Evolutionary conservation across 2,797 vertebrate genomes (phyloP).

Genomic region (Syngnathus rostellatus): DNA sequence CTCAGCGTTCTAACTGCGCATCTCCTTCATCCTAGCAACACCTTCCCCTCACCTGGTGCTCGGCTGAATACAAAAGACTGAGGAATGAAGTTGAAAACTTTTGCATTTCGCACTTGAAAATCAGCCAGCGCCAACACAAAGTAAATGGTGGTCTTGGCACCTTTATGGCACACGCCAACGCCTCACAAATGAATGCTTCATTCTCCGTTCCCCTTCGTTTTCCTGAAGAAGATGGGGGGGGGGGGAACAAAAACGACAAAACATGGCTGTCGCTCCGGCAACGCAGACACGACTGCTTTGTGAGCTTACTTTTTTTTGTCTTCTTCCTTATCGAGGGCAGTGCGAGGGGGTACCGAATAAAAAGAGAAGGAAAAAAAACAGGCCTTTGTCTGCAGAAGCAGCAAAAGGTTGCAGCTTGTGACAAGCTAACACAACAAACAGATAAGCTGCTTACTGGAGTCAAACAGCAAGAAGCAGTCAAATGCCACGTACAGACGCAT

Average conservation of each 20-base stretch:
- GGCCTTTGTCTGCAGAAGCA: constrained; percentile 56
- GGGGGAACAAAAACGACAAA: constrained; percentile 3
- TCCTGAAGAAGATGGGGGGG: no score
- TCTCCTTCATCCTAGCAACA: neutral
- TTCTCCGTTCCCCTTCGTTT: neutral
- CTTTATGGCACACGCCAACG: neutral
- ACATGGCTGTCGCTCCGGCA: constrained; percentile 47
- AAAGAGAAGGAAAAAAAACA: constrained; percentile 25
- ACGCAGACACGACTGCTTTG: constrained; percentile 46
- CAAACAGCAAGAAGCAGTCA: constrained; percentile 57
- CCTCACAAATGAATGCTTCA: constrained; percentile 6
- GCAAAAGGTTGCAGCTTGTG: constrained; percentile 62
- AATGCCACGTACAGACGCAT: constrained; percentile 38
- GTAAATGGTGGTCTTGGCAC: constrained; percentile 2
- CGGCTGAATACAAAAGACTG: neutral
- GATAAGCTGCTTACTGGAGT: constrained; percentile 67
- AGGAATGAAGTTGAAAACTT: constrained; percentile 2
- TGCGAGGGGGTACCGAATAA: neutral
- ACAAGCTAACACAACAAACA: constrained; percentile 49
- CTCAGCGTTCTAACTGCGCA: neutral
- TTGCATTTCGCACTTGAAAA: neutral
- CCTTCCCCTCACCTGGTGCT: neutral
- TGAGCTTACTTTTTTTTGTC: constrained; percentile 59
- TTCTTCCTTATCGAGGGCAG: constrained; percentile 53
- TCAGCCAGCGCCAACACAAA: neutral